Evolutionary conservation across 2,113 vertebrate genomes (phyloP), one percentile per base, ranked within the genome.

Genomic region (Tetraodon nigroviridis): DNA sequence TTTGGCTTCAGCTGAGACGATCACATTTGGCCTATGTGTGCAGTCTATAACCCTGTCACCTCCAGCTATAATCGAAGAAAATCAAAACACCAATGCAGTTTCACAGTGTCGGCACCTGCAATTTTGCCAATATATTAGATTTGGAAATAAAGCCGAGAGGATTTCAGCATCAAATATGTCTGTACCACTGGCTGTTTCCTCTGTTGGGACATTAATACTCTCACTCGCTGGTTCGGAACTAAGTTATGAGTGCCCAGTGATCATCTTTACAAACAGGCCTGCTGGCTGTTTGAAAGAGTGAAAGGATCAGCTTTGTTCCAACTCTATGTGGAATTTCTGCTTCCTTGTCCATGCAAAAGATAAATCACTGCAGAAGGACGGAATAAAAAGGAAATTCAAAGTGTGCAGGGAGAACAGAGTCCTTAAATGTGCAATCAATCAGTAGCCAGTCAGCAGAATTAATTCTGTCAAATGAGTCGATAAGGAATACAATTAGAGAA

Each of bases 111-210:
- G 70, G 46, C 67, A 55, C 20, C 62, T 65, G 48, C 58, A 70
- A 70, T 29, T 59, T 66, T 63, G 50, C 57, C 46, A 18, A 58
- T 48, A 40, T 67, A 64, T 77, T 65, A 37, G 47, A 75, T 79
- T 63, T 64, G 20, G 58, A 59, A 68, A 74, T 55, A 52, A 68
- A 79, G 10, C 60, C 59, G 42, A 61, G 20, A 50, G 51, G 41
- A 70, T 40, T 73, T 7, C 21, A 29, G 69, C 69, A 55, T 79
- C 51, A 74, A 75, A 67, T 69, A 67, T 73, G 53, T 64, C 59
- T 67, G 40, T 67, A 46, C 64, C 32, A 55, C 50, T 58, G 56
- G 58, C 40, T 65, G 58, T 51, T 73, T 47, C 45, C 40, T 64
- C 55, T 29, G 0, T 14, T 58, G 37, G 51, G 59, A 73, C 51